phyloP scores from a whole-genome alignment of 2,797 vertebrate genomes.

The Prionace glauca region DNA sequence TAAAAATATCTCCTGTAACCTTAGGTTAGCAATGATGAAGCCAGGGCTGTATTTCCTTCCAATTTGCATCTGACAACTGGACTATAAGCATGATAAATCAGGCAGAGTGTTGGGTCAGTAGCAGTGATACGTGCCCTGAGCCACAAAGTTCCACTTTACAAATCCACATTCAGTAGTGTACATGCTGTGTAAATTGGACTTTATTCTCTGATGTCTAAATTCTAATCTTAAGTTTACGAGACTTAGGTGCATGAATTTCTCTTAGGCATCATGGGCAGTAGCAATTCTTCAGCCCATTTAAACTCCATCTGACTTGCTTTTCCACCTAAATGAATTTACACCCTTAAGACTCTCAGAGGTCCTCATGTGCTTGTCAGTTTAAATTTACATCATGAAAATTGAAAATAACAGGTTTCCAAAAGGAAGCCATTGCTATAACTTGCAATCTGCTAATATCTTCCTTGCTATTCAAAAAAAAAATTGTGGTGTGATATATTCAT shows the following conservation, averaged over 20 bases:
- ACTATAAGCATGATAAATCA: background rate
- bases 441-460: background rate
- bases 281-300: background rate
- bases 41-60: background rate
- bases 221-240: background rate
- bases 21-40: background rate
- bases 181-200: background rate
- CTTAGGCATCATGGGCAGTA: too few relatives aligned
- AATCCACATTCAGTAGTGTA: background rate
- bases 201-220: background rate
- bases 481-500: background rate
- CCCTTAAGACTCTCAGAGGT: background rate
- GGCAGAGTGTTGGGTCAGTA: background rate
- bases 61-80: slow-evolving; percentile 12
- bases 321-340: background rate
- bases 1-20: background rate
- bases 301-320: background rate
- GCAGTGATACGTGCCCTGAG: background rate
- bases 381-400: background rate
- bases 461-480: background rate
- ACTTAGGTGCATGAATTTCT: slow-evolving; percentile 2
- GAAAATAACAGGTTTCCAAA: background rate
- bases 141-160: background rate
- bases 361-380: background rate
- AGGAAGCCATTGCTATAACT: background rate